Evolutionary conservation across 2,797 vertebrate species (phyloP).

Genomic region (Hypotaenidia philippensis): DNA sequence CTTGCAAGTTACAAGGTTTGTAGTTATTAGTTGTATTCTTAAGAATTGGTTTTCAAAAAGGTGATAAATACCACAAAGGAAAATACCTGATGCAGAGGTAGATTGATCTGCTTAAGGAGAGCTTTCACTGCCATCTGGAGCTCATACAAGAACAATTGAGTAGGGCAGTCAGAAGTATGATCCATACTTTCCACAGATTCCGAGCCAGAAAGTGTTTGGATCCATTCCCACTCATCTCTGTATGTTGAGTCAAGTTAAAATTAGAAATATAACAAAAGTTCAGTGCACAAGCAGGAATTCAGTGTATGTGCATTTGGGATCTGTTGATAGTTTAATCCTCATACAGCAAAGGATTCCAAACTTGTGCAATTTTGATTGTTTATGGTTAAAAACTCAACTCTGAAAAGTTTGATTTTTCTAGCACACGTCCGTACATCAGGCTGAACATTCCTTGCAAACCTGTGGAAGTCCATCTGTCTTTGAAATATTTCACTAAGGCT

Average conservation of each 20-base stretch:
- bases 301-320: constrained; percentile 64
- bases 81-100: constrained; percentile 92
- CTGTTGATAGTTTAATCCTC: constrained; percentile 70
- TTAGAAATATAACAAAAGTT: constrained; percentile 85
- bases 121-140: constrained; percentile 92
- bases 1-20: background rate
- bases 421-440: constrained; percentile 14
- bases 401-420: constrained; percentile 50
- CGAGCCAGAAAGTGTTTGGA: constrained; percentile 89
- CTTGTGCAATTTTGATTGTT: constrained; percentile 43
- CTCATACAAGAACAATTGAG: constrained; percentile 90
- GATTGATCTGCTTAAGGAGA: constrained; percentile 93
- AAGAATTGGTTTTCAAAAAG: constrained; percentile 25
- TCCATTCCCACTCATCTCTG: constrained; percentile 98
- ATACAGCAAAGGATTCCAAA: constrained; percentile 62
- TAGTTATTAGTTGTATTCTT: background rate
- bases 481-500: constrained; percentile 62
- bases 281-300: constrained; percentile 76
- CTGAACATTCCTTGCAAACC: constrained; percentile 44
- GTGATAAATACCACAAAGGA: constrained; percentile 54
- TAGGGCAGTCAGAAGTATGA: constrained; percentile 83
- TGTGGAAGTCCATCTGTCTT: constrained; percentile 31
- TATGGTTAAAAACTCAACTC: constrained; percentile 42
- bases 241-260: constrained; percentile 83
- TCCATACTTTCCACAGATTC: constrained; percentile 86